Evolutionary conservation across 2,888 invertebrate species (phyloP).

Genomic region (Drosophila ustulata): DNA sequence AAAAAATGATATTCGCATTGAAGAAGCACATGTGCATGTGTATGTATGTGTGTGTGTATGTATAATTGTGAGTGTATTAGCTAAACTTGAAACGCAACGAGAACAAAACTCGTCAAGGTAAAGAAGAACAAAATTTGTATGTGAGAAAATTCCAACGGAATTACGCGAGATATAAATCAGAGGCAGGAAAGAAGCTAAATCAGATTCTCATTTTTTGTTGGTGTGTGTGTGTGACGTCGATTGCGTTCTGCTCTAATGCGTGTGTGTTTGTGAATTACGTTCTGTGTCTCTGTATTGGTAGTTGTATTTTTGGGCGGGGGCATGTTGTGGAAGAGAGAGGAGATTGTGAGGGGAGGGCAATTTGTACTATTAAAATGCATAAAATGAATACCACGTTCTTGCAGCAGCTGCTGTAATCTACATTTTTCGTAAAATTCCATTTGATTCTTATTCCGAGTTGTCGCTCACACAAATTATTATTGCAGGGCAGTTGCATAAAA

Average conservation of each 20-base stretch:
- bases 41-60: constrained; percentile 24
- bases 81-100: constrained; percentile 72
- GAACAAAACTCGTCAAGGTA: constrained; percentile 72
- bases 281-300: constrained; percentile 32
- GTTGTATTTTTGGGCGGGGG: constrained; percentile 55
- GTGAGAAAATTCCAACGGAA: constrained; percentile 72
- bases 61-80: constrained; percentile 42
- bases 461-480: neutral
- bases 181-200: constrained; percentile 46
- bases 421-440: neutral
- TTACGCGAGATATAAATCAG: constrained; percentile 66
- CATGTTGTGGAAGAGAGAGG: constrained; percentile 38
- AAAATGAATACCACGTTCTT: neutral
- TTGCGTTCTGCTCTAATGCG: constrained; percentile 6
- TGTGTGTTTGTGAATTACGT: constrained; percentile 35
- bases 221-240: constrained; percentile 1
- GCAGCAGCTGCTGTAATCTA: neutral
- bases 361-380: constrained; percentile 8
- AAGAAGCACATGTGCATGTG: constrained; percentile 53
- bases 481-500: constrained; percentile 65
- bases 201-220: constrained; percentile 37
- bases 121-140: constrained; percentile 54
- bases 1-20: constrained; percentile 40
- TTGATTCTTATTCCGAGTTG: neutral
- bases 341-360: constrained; percentile 6